Evolutionary conservation across 2,888 invertebrate species (phyloP), one percentile per base, ranked within the genome.

Genomic region (Idaea biselata): DNA sequence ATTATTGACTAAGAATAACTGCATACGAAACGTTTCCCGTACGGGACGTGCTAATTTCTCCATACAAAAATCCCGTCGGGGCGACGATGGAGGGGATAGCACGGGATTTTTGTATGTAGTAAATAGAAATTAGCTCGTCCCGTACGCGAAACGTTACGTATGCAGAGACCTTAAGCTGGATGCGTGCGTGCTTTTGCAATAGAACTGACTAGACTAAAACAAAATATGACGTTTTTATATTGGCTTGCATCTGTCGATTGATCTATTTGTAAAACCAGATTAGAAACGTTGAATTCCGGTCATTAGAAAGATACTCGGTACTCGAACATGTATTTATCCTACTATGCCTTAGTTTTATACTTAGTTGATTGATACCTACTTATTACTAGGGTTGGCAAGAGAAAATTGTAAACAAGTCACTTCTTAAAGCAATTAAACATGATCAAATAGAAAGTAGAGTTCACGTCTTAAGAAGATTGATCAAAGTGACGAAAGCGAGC

Each of bases 251-350:
- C 44, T 11, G 0, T 7, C 5, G 44, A 44, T 44, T 8, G 44
- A 44, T 44, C 44, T 44, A 44, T 44, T 44, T 44, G 44, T 44
- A 44, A 44, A 44, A 44, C 44, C 14, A 44, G 44, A 44, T 44
- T 44, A 44, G 44, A 44, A 44, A 44, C 6, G 25, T 25, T 25
- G 25, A 25, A 25, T 14, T 7, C 44, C 44, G 44, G 44, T 44
- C 44, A 44, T 44, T 44, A 44, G 44, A 44, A 44, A 44, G 44
- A 44, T 25, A 44, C 14, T 44, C 3, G 2, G 14, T 11, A 44
- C 44, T 44, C 44, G 44, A 44, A 44, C 44, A 44, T 44, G 44
- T 44, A 44, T 44, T 44, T 44, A 44, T 44, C 44, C 44, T 44
- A 44, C 44, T 44, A 44, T 44, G 44, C 14, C 44, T 44, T 44